Conservation (phyloP, 2,113 vertebrate genomes). For the Odontophorus gujanensis region DNA sequence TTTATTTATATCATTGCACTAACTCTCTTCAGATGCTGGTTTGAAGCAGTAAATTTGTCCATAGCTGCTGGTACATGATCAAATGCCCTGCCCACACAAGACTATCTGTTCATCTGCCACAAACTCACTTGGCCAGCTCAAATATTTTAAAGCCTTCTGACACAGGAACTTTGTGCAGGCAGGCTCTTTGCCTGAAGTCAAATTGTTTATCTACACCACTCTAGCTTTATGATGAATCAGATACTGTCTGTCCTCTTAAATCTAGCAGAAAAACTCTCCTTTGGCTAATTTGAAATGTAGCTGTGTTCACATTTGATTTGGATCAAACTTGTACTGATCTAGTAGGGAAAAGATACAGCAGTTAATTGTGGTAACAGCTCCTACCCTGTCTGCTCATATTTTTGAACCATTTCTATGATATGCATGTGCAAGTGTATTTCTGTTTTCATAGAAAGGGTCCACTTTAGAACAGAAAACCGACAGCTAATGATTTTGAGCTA, state of each 20-base stretch:
- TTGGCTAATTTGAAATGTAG: constrained; percentile 11
- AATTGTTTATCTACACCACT: background rate
- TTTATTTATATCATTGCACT: background rate
- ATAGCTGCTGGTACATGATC: background rate
- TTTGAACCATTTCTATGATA: background rate
- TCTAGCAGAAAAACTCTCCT: background rate
- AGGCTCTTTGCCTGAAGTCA: background rate
- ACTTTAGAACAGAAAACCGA: background rate
- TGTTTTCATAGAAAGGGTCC: background rate
- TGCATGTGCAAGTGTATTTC: background rate
- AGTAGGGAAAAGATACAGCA: background rate
- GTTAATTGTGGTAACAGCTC: background rate
- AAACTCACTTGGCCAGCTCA: background rate
- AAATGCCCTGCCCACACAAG: background rate
- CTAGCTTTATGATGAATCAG: background rate
- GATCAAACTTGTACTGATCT: background rate
- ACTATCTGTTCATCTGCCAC: background rate
- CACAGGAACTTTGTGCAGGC: background rate
- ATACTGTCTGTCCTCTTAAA: background rate
- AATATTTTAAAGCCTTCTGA: background rate
- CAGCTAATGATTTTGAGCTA: background rate
- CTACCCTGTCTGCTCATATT: background rate
- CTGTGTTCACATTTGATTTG: constrained; percentile 7
- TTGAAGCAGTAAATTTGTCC: background rate
- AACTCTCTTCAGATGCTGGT: background rate